A percentile compares a stretch with the other conserved stretches of the same genome.
These are phyloP conservation scores for Elysia crispata DNA, from an alignment of 2,888 invertebrate species.

Conservation along the genomic window DNA sequence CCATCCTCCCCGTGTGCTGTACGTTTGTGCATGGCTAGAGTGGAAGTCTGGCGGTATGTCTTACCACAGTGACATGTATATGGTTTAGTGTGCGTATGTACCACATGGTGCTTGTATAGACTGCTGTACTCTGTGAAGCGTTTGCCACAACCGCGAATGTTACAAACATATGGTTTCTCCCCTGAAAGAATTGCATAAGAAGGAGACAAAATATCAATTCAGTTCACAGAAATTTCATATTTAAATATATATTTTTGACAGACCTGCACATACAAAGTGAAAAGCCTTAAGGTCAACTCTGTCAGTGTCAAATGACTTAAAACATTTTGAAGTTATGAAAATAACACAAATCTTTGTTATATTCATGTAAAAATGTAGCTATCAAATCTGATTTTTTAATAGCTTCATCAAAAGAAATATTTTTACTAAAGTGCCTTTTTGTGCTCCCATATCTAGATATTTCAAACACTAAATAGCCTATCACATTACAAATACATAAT, in stretches of 20 bases:
- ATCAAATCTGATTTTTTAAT: too few species aligned
- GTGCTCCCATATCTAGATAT: neutral
- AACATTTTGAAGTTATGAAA: too few species aligned
- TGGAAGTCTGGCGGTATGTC: conserved; percentile 82
- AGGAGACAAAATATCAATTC: too few species aligned
- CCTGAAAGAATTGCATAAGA: conserved; percentile 61
- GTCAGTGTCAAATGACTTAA: too few species aligned
- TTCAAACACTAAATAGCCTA: neutral
- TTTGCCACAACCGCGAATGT: conserved; percentile 82
- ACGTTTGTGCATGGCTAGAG: conserved; percentile 82
- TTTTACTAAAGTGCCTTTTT: too few species aligned
- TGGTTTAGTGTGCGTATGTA: conserved; percentile 82
- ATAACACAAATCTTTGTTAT: too few species aligned
- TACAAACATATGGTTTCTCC: conserved; percentile 84
- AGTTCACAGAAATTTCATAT: too few species aligned
- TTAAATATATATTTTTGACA: too few species aligned
- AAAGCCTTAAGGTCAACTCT: too few species aligned
- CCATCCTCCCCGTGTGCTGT: conserved; percentile 80
- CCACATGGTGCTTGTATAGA: conserved; percentile 83
- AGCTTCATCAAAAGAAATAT: too few species aligned
- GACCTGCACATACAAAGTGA: too few species aligned
- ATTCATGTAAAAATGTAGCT: too few species aligned
- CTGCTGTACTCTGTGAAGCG: conserved; percentile 85
- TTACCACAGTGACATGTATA: conserved; percentile 81
- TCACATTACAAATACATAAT: neutral